Base-by-base conservation (phyloP, 2,113 vertebrate species). In the Nerophis lumbriciformis region DNA sequence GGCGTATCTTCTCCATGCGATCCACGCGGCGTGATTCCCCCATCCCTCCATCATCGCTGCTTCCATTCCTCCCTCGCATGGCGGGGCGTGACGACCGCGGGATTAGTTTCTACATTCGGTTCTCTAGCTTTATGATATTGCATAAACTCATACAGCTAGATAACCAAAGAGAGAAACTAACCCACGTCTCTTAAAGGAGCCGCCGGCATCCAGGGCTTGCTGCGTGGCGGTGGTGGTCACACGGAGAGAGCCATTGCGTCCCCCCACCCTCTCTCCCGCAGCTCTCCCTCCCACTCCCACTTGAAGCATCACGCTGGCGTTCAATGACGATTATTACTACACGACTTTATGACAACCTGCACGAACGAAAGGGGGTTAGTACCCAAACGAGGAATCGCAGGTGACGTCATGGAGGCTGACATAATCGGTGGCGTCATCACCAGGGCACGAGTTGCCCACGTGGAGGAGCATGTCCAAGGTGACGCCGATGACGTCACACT, bases 91-190 rank as follows among this genome's bases (percentile, higher is more conserved):
- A 89, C 77, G 90, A 85, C 77, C 37, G 75, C 72, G 53, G 90
- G 78, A 92, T 37, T 84, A 92, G 93, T 94, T 95, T 92, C 79
- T 95, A 95, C 94, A 91, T 96, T 96, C 94, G 94, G 94, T 96
- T 96, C 92, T 94, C 94, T 95, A 96, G 94, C 94, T 96, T 96
- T 96, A 96, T 96, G 94, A 96, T 90, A 94, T 94, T 92, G 90
- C 89, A 93, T 91, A 93, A 92, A 95, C 94, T 96, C 94, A 96
- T 95, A 96, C 94, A 96, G 94, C 94, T 96, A 96, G 94, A 95
- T 95, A 96, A 96, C 94, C 94, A 96, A 96, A 96, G 94, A 96
- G 86, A 95, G 91, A 94, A 95, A 93, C 93, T 94, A 86, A 77
- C 91, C 92, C 92, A 89, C 77, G 83, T 87, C 82, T 90, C 89